Base-by-base conservation (phyloP, 2,888 invertebrate species). In the Hemistola chrysoprasaria region DNA sequence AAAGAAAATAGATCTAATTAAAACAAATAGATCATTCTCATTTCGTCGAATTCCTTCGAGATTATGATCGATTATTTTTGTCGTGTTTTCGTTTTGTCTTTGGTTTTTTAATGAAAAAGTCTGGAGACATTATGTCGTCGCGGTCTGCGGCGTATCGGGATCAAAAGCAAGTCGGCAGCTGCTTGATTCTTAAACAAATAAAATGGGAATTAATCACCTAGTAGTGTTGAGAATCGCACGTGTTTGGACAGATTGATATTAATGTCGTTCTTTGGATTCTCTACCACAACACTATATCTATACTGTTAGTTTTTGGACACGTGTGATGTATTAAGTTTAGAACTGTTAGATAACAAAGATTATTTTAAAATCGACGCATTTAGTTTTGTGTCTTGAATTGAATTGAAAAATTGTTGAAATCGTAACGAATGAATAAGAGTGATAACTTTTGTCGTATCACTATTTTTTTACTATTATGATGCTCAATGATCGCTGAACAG, bases 1-100 rank as follows among this genome's bases (percentile, higher is more conserved):
- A 44, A 43, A 11, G 40, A 33, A 42, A 51, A 23, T 40, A 46
- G 30, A 33, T 46, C 61, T 65, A 62, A 70, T 63, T 64, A 62
- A 66, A 70, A 63, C 60, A 67, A 70, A 65, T 56, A 67, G 52
- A 68, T 53, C 61, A 59, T 67, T 64, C 64, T 71, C 67, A 66
- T 74, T 74, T 73, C 72, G 59, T 62, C 55, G 69, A 71, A 81
- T 79, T 76, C 61, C 59, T 63, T 64, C 48, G 50, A 78, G 80
- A 85, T 85, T 81, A 83, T 83, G 80, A 85, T 83, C 79, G 76
- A 85, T 84, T 80, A 83, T 83, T 81, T 79, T 75, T 62, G 81
- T 77, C 75, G 75, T 71, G 74, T 80, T 83, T 78, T 77, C 69
- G 65, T 65, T 68, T 71, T 69, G 64, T 33, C 25, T 44, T 30